phyloP scores from a whole-genome alignment of 2,888 invertebrate species.

The Ennomos erosarius region DNA sequence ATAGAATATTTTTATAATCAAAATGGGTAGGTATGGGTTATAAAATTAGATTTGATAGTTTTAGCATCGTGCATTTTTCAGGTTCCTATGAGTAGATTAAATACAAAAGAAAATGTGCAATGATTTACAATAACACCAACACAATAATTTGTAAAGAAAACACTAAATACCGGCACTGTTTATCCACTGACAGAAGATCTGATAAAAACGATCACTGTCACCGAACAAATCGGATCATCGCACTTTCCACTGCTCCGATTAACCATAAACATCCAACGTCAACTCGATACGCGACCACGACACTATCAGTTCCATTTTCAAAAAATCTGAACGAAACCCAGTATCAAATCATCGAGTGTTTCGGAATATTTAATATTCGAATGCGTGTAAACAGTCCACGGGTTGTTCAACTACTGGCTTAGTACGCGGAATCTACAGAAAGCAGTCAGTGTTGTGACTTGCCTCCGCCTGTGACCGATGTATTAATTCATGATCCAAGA shows the following conservation, averaged over 20 bases:
- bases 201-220: conserved; percentile 43
- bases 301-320: conserved; percentile 44
- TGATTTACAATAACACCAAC: conserved; percentile 28
- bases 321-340: conserved; percentile 41
- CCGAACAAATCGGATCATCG: conserved; percentile 28
- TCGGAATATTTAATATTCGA: conserved; percentile 44
- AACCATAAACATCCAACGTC: conserved; percentile 52
- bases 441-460: conserved; percentile 51
- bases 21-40: too few species aligned
- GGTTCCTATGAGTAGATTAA: too few species aligned
- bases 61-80: too few species aligned
- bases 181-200: conserved; percentile 43
- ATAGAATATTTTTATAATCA: too few species aligned
- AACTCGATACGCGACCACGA: conserved; percentile 33
- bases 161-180: conserved; percentile 46
- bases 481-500: conserved; percentile 72
- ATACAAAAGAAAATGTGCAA: not conserved
- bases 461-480: conserved; percentile 47
- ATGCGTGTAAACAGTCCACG: conserved; percentile 70
- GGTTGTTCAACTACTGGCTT: conserved; percentile 69
- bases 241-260: conserved; percentile 50
- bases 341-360: conserved; percentile 11
- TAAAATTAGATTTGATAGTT: too few species aligned
- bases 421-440: conserved; percentile 51
- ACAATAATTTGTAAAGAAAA: conserved; percentile 33